Evolutionary conservation across 2,888 invertebrate species (phyloP), one percentile per base, ranked within the genome.

Genomic region (Smittia sp.): DNA sequence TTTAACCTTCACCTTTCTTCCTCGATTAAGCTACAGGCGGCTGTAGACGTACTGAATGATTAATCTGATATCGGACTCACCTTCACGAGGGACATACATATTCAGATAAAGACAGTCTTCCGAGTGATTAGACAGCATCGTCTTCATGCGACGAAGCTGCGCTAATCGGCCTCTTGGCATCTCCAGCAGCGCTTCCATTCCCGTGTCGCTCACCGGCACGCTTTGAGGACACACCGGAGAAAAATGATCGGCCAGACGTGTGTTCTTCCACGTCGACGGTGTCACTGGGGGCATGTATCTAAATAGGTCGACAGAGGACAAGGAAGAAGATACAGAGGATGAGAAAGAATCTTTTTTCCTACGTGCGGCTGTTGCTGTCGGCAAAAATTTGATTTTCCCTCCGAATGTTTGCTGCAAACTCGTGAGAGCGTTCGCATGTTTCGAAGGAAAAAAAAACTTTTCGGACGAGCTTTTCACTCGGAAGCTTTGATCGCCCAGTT

Each of bases 71-170:
- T 65, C 9, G 22, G n/a, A 67, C 72, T 72, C 80, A 89, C 89
- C 87, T 79, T 86, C 87, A 78, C 92, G 87, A 76, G 98, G 98
- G 76, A 96, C 94, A 85, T 96, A 98, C 77, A 98, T 88, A 85
- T 98, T 98, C 81, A 98, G 89, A 83, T 95, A 96, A 78, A 98
- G 90, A 82, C 98, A 98, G 86, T 98, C 98, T 85, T 98, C 98
- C 82, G 93, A 94, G 85, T 98, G 96, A 81, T 96, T 94, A 79
- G 89, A 88, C 75, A 98, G 87, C 77, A 93, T 85, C 18, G 94
- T 93, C 78, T 92, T 83, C 77, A 98, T 85, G 76, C 92, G 89
- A 79, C 93, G 91, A 75, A 97, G 86, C 81, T 95, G 92, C 22
- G 91, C 89, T 76, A 94, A 89, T 73, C 95, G 87, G 68, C 91